Evolutionary conservation across 2,888 invertebrate genomes (phyloP), one percentile per base, ranked within the genome.

Genomic region (Mystacides longicornis): DNA sequence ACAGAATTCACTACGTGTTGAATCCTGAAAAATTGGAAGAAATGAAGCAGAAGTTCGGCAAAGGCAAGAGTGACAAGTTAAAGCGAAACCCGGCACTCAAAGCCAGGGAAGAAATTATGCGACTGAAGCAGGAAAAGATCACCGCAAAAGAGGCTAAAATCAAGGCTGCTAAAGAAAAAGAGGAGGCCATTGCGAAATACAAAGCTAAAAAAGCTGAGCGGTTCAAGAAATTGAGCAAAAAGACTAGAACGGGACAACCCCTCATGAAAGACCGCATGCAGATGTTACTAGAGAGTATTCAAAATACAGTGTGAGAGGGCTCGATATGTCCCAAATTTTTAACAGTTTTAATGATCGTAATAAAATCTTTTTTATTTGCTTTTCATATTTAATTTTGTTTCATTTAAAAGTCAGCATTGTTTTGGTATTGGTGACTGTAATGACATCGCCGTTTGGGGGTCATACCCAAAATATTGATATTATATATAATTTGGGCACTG

Each of bases 201-300:
- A 85, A 83, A 63, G 78, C 83, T 65, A 84, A 84, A 63, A 89
- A 86, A 63, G 74, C 81, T 48, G 82, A 85, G 49, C 82, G 80
- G 56, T 85, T 79, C 59, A 89, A 86, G 70, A 84, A 82, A 60
- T 70, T 92, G 43, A 86, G 83, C 49, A 85, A 85, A 67, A 88
- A 83, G 67, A 93, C 87, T 0, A 85, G 81, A 64, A 87, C 81
- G 64, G 93, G 93, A 0, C 93, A 93, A 66, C 93, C 93, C 0
- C 73, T 91, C 1, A 92, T 93, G 91, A 87, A 85, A 56, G 86
- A 85, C 52, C 78, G 91, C 63, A 76, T 93, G 66, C 85, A 92
- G 70, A 68, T 89, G 65, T 72, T 93, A 52, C 71, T 90, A 16
- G 86, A 89, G 65, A 85, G 88, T 70, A 88, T 92, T 63, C 82